A percentile compares a stretch with the other conserved stretches of the same genome.
Evolutionary conservation across 2,113 vertebrate genomes (phyloP).

Genomic region (Centropus unirufus): DNA sequence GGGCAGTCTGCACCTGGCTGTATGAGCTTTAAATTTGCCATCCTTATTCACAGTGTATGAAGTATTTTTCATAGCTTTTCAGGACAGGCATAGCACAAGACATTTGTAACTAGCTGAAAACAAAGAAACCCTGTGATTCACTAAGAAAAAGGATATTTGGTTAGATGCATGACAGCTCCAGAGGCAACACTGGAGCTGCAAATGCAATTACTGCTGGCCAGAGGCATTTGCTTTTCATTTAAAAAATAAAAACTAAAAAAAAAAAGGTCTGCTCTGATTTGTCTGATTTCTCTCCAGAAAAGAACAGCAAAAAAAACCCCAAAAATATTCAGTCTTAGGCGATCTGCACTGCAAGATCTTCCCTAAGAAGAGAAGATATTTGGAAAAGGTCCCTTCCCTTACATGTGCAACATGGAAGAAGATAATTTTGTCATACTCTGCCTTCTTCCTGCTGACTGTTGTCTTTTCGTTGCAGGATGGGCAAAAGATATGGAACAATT

Average conservation of each 20-base stretch:
- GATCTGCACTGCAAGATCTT: background rate
- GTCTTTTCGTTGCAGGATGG: background rate
- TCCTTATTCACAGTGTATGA: constrained; percentile 32
- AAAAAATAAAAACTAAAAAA: background rate
- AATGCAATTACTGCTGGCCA: constrained; percentile 44
- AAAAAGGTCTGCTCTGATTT: background rate
- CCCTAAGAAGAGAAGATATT: background rate
- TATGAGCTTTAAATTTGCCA: constrained; percentile 43
- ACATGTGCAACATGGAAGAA: background rate
- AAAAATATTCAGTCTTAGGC: background rate
- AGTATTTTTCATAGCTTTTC: constrained; percentile 51
- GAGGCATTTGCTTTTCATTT: constrained; percentile 18
- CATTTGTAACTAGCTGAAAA: constrained; percentile 63
- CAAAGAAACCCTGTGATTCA: constrained; percentile 66
- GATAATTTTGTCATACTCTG: background rate
- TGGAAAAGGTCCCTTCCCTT: background rate
- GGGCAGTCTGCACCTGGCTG: constrained; percentile 64
- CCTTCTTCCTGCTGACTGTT: background rate
- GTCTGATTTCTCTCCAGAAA: background rate
- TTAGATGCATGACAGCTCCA: constrained; percentile 54
- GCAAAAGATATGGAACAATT: constrained; percentile 21
- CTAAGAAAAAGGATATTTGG: constrained; percentile 33
- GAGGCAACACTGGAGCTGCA: constrained; percentile 28
- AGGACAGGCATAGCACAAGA: constrained; percentile 50
- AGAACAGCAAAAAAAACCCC: background rate